Conservation (phyloP, 2,888 invertebrate species). For the Drosophila stalkeri region DNA sequence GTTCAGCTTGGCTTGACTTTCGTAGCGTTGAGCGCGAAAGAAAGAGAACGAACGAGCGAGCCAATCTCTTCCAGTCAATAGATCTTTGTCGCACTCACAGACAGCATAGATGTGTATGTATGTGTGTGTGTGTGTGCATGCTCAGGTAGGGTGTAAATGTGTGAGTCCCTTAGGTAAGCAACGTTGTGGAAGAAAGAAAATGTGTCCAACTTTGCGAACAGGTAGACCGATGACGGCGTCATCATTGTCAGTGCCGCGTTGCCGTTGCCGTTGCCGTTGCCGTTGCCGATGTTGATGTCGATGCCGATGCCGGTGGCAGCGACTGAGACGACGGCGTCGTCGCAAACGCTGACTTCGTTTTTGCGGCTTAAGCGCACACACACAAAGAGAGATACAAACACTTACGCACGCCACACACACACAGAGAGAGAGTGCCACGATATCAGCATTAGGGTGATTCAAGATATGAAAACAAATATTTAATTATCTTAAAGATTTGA, state of each 20-base stretch:
- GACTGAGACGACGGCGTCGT: slow-evolving; percentile 61
- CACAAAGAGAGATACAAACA: slow-evolving; percentile 1
- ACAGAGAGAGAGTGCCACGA: slow-evolving; percentile 13
- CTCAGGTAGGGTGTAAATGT: slow-evolving; percentile 58
- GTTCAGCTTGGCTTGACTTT: slow-evolving; percentile 82
- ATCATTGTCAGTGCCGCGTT: slow-evolving; percentile 54
- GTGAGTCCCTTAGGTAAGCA: slow-evolving; percentile 76
- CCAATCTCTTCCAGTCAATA: slow-evolving; percentile 28
- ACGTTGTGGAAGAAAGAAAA: slow-evolving; percentile 67
- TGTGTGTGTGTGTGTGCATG: slow-evolving; percentile 17
- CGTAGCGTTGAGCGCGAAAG: slow-evolving; percentile 36
- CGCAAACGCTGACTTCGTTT: slow-evolving; percentile 73
- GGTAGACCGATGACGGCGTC: slow-evolving; percentile 67
- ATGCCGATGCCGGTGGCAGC: slow-evolving; percentile 62
- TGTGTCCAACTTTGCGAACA: slow-evolving; percentile 78
- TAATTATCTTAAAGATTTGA: background rate
- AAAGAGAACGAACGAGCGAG: background rate
- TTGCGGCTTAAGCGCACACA: slow-evolving; percentile 72
- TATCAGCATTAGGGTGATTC: slow-evolving; percentile 68
- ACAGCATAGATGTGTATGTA: background rate
- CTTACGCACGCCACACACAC: slow-evolving; percentile 11
- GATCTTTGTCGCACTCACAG: slow-evolving; percentile 16
- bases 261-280: slow-evolving; percentile 49
- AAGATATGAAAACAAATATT: slow-evolving; percentile 29
- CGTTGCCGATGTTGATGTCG: slow-evolving; percentile 34